Conservation (phyloP, 2,797 vertebrate species). For the Chaunax sp. region DNA sequence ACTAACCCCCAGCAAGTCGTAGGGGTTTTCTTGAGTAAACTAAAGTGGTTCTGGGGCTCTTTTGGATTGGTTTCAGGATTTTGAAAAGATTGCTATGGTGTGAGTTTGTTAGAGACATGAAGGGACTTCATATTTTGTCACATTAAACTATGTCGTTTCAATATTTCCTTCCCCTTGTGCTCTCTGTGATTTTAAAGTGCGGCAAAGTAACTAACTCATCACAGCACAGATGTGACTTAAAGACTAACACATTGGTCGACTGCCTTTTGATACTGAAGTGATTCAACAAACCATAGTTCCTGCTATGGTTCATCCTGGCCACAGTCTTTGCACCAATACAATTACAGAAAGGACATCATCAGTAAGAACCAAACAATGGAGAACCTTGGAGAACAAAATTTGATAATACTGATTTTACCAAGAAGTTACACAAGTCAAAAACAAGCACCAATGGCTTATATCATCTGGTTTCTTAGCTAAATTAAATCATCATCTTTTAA, state of each 20-base stretch:
- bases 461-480: neutral
- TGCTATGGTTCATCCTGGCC: too few relatives aligned
- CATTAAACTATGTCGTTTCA: neutral
- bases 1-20: slow-evolving; percentile 13
- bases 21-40: slow-evolving; percentile 13
- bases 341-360: neutral
- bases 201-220: too few relatives aligned
- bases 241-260: too few relatives aligned
- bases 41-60: slow-evolving; percentile 22
- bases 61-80: neutral
- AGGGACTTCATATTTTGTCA: neutral
- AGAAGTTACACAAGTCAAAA: neutral
- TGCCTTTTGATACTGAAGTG: too few relatives aligned
- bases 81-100: slow-evolving; percentile 11
- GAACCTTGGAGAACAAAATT: neutral
- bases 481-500: neutral
- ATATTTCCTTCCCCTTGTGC: neutral
- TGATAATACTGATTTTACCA: too few relatives aligned
- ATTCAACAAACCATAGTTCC: neutral
- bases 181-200: too few relatives aligned
- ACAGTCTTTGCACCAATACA: neutral
- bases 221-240: too few relatives aligned
- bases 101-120: slow-evolving; percentile 8
- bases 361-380: neutral
- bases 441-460: neutral